Percentiles rank a stretch among this genome's conserved stretches.
These are phyloP conservation scores for Chionis minor DNA, from an alignment of 2,113 vertebrate species.

Conservation along the genomic window DNA sequence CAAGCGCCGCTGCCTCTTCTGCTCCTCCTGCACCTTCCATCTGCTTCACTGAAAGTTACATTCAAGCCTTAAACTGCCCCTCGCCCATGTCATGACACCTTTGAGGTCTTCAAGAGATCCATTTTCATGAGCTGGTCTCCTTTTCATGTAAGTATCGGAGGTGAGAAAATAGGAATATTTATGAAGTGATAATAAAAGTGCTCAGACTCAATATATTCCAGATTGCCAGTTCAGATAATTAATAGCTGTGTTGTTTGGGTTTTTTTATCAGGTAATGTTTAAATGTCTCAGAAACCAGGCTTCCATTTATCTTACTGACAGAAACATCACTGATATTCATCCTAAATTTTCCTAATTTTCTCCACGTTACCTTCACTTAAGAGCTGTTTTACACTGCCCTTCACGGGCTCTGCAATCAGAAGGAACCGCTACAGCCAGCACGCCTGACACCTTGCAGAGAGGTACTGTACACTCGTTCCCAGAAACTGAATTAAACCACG, in stretches of 20 bases:
- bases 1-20: accelerated
- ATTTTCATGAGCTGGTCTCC: not conserved
- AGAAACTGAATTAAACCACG: not conserved
- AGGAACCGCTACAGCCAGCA: not conserved
- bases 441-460: not conserved
- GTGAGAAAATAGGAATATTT: constrained; percentile 25
- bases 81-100: not conserved
- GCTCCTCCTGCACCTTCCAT: not conserved
- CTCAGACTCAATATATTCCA: not conserved
- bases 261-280: not conserved
- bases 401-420: not conserved
- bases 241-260: not conserved
- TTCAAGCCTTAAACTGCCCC: not conserved
- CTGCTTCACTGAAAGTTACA: not conserved
- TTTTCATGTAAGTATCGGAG: not conserved
- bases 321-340: constrained; percentile 12
- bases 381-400: not conserved
- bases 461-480: accelerated
- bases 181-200: not conserved
- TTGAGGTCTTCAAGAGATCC: not conserved
- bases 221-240: constrained; percentile 26
- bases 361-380: not conserved
- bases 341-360: constrained; percentile 40
- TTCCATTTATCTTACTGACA: constrained; percentile 57
- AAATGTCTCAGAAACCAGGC: not conserved